Evolutionary conservation across 1,140 invertebrate genomes (phyloP).

Genomic region (Rhyzopertha dominica): DNA sequence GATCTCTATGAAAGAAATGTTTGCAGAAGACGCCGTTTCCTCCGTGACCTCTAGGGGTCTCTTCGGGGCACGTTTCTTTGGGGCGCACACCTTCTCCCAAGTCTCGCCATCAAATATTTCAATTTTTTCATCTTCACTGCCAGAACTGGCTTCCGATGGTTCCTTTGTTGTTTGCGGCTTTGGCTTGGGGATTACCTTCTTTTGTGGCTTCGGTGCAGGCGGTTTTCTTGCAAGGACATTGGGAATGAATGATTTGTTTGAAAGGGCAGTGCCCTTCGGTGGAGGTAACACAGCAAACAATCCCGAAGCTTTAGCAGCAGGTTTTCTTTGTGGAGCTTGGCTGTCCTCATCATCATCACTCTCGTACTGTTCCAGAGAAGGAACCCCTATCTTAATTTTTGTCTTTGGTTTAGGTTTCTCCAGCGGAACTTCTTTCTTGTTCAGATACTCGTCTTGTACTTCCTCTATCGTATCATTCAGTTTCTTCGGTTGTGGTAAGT

Average conservation of each 20-base stretch:
- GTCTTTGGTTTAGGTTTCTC: constrained; percentile 25
- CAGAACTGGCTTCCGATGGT: constrained; percentile 20
- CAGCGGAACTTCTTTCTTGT: constrained; percentile 28
- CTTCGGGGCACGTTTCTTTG: constrained; percentile 19
- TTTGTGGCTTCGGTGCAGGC: constrained; percentile 16
- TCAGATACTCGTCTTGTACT: constrained; percentile 36
- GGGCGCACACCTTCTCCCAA: constrained; percentile 40
- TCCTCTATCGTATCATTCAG: constrained; percentile 15
- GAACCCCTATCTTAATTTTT: constrained; percentile 36
- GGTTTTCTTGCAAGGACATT: constrained; percentile 14
- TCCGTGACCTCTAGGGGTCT: constrained; percentile 5
- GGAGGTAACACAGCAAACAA: constrained; percentile 34
- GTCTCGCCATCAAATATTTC: constrained; percentile 40
- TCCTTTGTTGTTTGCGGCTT: constrained; percentile 15
- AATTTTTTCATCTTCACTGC: constrained; percentile 36
- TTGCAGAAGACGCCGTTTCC: constrained; percentile 9
- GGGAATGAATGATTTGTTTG: constrained; percentile 31
- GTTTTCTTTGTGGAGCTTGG: constrained; percentile 21
- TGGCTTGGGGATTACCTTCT: constrained; percentile 18
- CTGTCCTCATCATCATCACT: constrained; percentile 27
- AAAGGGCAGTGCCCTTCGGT: constrained; percentile 26
- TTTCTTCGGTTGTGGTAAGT: constrained; percentile 15
- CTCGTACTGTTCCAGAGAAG: constrained; percentile 33
- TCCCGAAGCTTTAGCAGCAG: constrained; percentile 27
- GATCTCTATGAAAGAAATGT: constrained; percentile 24